Evolutionary conservation across 2,888 invertebrate species (phyloP).

Genomic region (Bombylius major): DNA sequence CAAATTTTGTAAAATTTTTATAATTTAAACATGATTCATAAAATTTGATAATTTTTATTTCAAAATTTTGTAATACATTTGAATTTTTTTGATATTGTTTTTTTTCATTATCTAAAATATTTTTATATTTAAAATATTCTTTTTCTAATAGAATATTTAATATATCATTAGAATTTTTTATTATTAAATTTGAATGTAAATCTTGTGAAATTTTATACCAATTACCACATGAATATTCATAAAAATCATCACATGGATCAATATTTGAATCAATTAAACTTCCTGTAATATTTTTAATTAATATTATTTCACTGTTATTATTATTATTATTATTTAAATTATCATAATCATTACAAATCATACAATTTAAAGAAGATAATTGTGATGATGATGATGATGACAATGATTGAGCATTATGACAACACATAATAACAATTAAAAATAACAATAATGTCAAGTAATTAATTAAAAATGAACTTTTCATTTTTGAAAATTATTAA

Average conservation of each 20-base stretch:
- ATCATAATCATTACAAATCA: no score
- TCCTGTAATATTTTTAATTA: not conserved
- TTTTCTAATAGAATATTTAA: not conserved
- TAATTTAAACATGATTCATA: not conserved
- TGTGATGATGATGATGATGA: not conserved
- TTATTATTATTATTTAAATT: no score
- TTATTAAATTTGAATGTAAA: not conserved
- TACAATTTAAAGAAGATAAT: no score
- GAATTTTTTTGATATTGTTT: no score
- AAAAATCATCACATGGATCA: not conserved
- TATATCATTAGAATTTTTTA: not conserved
- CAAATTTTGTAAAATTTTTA: not conserved
- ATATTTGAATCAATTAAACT: not conserved
- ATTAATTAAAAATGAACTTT: not conserved
- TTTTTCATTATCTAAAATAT: not conserved
- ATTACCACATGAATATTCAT: not conserved
- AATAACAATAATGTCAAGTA: not conserved
- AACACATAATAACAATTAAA: not conserved
- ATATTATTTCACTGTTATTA: not conserved
- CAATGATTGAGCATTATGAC: not conserved
- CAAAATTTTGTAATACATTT: no score
- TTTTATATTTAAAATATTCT: not conserved
- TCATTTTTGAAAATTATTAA: not conserved
- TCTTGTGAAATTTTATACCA: not conserved
- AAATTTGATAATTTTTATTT: not conserved